Percentiles rank a stretch among this genome's conserved stretches.
These are phyloP conservation scores for Apodemus sylvaticus DNA, from an alignment of 2,113 vertebrate genomes.

Conservation along the genomic window DNA sequence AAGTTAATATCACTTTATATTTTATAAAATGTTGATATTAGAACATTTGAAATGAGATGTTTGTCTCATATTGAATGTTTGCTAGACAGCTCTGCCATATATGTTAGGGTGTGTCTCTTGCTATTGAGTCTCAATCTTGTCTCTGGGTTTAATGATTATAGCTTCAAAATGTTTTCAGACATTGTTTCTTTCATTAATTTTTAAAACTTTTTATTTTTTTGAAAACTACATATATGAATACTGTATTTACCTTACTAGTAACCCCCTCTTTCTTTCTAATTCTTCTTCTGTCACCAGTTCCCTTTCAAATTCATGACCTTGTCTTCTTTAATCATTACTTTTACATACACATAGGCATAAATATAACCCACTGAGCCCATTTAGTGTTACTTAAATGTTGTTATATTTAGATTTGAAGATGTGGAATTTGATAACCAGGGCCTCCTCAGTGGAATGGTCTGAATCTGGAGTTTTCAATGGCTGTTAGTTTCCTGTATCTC, in stretches of 20 bases:
- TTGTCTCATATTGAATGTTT: background rate
- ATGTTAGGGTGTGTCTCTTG: background rate
- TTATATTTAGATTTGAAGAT: background rate
- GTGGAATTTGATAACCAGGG: background rate
- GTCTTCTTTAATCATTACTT: background rate
- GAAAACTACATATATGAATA: background rate
- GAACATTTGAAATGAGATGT: background rate
- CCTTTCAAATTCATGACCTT: background rate
- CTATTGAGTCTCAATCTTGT: background rate
- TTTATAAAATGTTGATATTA: conserved; percentile 27
- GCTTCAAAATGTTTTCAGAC: background rate
- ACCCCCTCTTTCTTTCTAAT: background rate
- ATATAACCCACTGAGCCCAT: background rate
- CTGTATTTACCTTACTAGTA: background rate
- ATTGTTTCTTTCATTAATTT: background rate
- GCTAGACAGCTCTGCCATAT: background rate
- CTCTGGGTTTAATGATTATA: conserved; percentile 2
- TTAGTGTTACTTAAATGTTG: background rate
- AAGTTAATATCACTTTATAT: background rate
- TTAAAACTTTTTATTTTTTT: background rate
- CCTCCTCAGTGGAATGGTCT: background rate
- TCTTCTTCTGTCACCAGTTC: background rate
- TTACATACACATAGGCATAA: background rate
- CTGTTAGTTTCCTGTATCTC: background rate
- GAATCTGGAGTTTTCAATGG: background rate